Base-by-base conservation (phyloP, 2,888 invertebrate genomes). In the Chymomyza amoena region DNA sequence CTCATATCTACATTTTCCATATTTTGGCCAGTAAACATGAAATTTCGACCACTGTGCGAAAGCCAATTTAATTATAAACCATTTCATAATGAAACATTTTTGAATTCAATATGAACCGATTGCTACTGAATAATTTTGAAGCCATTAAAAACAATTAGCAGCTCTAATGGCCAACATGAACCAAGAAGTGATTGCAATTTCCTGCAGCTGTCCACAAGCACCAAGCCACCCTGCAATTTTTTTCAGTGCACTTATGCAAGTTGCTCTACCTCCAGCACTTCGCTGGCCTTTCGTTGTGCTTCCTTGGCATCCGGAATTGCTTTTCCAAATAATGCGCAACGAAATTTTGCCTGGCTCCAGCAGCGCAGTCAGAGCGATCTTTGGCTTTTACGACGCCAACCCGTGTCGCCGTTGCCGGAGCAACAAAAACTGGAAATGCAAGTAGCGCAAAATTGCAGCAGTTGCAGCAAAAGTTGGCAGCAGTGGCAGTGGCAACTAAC, bases 361-460 rank as follows among this genome's bases (percentile, higher is more conserved):
- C 84, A 78, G 81, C 72, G 81, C 80, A 77, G 79, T 80, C 77
- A 78, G 80, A 77, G 82, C 80, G 82, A 82, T 86, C 84, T 86
- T 79, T 77, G 77, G 73, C 64, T 86, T 84, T 84, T 86, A 84
- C 84, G 84, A 86, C 68, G 62, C 57, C 66, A 56, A 66, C 57
- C 57, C 36, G 61, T 59, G 32, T 45, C 25, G 39, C 28, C 16
- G 39, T 39, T n/a, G n/a, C 61, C 65, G 52, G 61, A 62, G 80
- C 80, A 65, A 78, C 88, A 78, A 45, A 88, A 87, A 79, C 84
- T 79, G 68, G 80, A 86, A 84, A 85, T 85, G 89, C 88, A 88
- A 76, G 75, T 76, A 88, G 78, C 82, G 79, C 76, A 72, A 80
- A 86, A 84, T 78, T 89, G 88, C 88, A 81, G 68, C 76, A 69